Evolutionary conservation across 2,113 vertebrate species (phyloP).

Genomic region (Phrynocephalus versicolor): DNA sequence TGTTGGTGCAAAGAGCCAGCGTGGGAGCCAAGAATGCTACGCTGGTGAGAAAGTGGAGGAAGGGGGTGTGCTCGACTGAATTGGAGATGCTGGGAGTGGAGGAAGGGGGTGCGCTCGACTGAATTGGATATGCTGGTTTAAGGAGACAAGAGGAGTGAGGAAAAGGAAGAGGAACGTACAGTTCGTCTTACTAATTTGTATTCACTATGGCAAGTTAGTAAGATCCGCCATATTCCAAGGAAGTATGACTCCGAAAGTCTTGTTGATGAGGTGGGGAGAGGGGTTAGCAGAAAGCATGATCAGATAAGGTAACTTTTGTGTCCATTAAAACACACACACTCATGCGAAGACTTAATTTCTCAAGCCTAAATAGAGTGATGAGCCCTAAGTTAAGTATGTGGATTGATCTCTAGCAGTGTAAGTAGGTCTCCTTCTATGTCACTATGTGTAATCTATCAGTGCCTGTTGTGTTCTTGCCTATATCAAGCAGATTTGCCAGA

Average conservation of each 20-base stretch:
- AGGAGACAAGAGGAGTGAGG: background rate
- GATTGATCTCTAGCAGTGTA: background rate
- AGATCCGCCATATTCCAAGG: background rate
- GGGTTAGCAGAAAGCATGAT: background rate
- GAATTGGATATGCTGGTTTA: background rate
- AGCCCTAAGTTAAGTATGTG: background rate
- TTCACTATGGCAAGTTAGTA: background rate
- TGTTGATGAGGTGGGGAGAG: fast-evolving
- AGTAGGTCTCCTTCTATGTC: background rate
- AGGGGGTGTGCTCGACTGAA: background rate
- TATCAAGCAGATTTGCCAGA: background rate
- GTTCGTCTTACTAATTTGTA: background rate
- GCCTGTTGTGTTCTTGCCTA: background rate
- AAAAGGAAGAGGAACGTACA: background rate
- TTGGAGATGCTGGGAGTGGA: background rate
- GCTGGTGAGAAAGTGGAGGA: slow-evolving; percentile 75
- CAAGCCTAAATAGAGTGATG: background rate
- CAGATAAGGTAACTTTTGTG: background rate
- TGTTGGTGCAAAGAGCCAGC: slow-evolving; percentile 91
- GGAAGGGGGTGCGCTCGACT: background rate
- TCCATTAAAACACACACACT: background rate
- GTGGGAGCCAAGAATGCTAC: slow-evolving; percentile 93
- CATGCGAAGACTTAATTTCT: background rate
- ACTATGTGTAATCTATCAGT: background rate
- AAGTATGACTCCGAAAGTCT: background rate